A percentile compares a stretch with the other conserved stretches of the same genome.
phyloP scores from a whole-genome alignment of 1,140 invertebrate genomes.

The Uloborus diversus region DNA sequence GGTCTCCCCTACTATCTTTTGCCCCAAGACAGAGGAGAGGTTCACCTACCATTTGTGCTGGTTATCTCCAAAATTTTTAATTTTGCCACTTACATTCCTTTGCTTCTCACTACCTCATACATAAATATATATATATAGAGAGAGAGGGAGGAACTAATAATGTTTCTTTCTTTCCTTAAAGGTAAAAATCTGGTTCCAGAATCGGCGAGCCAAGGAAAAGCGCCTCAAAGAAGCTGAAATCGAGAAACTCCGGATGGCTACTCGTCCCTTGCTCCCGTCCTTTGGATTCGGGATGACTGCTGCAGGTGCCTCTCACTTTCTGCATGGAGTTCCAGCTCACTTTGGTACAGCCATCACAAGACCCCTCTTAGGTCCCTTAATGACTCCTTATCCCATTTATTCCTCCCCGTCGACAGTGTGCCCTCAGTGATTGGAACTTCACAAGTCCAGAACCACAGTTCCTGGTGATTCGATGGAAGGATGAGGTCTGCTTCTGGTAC shows the following conservation, averaged over 20 bases:
- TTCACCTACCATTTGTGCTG: too few relatives aligned
- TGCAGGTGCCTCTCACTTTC: constrained; percentile 27
- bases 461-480: too few relatives aligned
- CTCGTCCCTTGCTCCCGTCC: constrained; percentile 48
- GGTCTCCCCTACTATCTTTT: too few relatives aligned
- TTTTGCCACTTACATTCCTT: too few relatives aligned
- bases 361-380: constrained; percentile 38
- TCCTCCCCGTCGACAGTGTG: constrained; percentile 31
- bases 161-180: too few relatives aligned
- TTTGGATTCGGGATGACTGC: constrained; percentile 51
- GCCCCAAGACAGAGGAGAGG: too few relatives aligned
- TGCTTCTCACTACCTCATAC: too few relatives aligned
- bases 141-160: too few relatives aligned
- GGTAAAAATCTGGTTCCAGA: constrained; percentile 66
- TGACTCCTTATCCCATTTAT: constrained; percentile 54
- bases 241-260: constrained; percentile 66
- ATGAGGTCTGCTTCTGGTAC: not conserved
- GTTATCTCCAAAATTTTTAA: too few relatives aligned
- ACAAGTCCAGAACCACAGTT: not conserved
- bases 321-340: constrained; percentile 38
- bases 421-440: constrained; percentile 40
- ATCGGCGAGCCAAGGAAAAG: constrained; percentile 71
- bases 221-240: constrained; percentile 67
- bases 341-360: constrained; percentile 16
- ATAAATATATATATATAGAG: too few relatives aligned